Base-by-base conservation (phyloP, 2,888 invertebrate species). In the Neoitamus cyanurus region DNA sequence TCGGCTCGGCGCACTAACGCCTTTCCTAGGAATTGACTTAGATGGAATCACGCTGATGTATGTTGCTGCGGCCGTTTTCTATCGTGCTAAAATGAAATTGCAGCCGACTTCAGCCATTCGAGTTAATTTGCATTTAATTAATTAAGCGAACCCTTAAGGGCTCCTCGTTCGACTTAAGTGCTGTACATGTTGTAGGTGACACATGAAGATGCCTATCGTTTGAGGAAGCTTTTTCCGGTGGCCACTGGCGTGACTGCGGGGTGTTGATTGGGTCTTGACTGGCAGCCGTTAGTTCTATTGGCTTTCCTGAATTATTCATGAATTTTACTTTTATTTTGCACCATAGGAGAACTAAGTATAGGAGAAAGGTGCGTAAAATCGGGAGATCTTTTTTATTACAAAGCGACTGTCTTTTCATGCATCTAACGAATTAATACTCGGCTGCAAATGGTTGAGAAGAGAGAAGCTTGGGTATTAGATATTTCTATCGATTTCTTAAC, bases 111-210 rank as follows among this genome's bases (percentile, higher is more conserved):
- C 20, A 37, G 73, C 73, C 34, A 46, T 58, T 31, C 46, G 28
- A 83, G 73, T 83, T 83, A 83, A 83, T 83, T 83, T 83, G 83
- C 83, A 83, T 83, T 73, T 72, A 83, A 83, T 83, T 83, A 83
- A 83, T 83, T 83, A 83, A 83, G 48, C 31, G 28, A 72, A 42
- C 46, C 46, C 46, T 48, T 25, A 83, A 73, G 83, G 36, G 25
- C 7, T n/a, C 3, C 58, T 82, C 48, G 69, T 82, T 69, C 28
- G 30, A 20, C 25, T 69, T 69, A 69, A 69, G 31, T 82, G 58
- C 58, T 58, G 68, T 69, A 48, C 82, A 20, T 37, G 36, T 34
- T 69, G 82, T 68, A 78, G 78, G 78, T 82, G 82, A 69, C 69
- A 82, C 82, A 69, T 37, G 69, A 13, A 68, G 80, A 82, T 82